phyloP scores from a whole-genome alignment of 2,113 vertebrate species.

The Ivindomyrus marchei region DNA sequence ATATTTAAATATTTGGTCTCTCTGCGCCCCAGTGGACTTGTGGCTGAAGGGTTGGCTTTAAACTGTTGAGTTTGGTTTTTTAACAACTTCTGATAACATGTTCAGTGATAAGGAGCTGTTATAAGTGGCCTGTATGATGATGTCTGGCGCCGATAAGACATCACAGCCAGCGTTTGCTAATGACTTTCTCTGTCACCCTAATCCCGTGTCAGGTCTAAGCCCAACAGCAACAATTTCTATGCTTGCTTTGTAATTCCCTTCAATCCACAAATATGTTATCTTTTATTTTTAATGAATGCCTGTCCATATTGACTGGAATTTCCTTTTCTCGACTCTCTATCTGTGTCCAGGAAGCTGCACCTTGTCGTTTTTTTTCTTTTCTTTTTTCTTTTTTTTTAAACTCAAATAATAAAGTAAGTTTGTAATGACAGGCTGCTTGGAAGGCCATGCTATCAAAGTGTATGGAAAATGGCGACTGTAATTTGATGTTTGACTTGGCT shows the following conservation, averaged over 20 bases:
- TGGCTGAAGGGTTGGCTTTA: not conserved
- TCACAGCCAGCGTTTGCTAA: not conserved
- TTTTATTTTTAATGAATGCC: not conserved
- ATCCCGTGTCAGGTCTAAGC: not conserved
- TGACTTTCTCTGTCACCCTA: not conserved
- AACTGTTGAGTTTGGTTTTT: not conserved
- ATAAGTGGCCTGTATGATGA: not conserved
- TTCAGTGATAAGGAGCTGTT: not conserved
- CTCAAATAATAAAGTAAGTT: not conserved
- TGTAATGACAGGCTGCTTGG: not conserved
- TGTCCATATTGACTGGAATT: not conserved
- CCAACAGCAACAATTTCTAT: not conserved
- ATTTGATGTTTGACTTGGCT: not conserved
- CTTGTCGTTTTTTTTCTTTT: not conserved
- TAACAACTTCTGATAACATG: not conserved
- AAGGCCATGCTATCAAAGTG: not conserved
- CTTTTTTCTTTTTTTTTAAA: not conserved
- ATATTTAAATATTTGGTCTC: not conserved
- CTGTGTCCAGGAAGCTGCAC: not conserved
- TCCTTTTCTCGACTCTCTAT: not conserved
- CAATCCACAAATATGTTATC: not conserved
- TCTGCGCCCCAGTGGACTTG: not conserved
- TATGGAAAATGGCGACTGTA: not conserved
- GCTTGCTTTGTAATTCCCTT: not conserved
- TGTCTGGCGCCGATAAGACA: not conserved